phyloP scores from a whole-genome alignment of 1,140 invertebrate genomes.

The Pomacea maculata region DNA sequence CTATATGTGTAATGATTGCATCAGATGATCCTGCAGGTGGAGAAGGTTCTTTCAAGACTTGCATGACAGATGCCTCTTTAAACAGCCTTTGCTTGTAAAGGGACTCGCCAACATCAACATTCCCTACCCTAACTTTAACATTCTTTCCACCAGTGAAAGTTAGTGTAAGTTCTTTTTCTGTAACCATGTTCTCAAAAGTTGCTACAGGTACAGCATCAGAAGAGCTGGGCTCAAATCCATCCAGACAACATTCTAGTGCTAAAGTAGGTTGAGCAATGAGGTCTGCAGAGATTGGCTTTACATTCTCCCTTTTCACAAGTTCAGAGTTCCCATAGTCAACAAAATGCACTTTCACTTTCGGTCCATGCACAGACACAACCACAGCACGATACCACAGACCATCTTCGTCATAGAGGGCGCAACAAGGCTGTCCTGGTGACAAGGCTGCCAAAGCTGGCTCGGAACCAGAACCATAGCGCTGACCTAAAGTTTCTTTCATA shows the following conservation, averaged over 20 bases:
- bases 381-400: constrained; percentile 82
- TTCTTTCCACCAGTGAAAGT: constrained; percentile 18
- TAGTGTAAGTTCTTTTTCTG: constrained; percentile 29
- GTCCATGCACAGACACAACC: constrained; percentile 69
- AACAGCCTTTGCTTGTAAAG: constrained; percentile 38
- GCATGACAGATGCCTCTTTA: not conserved
- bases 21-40: constrained; percentile 20
- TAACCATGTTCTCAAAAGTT: constrained; percentile 20
- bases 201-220: constrained; percentile 26
- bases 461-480: constrained; percentile 16
- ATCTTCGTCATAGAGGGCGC: constrained; percentile 78
- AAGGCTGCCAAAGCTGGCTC: constrained; percentile 10
- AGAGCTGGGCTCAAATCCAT: constrained; percentile 22
- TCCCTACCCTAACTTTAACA: constrained; percentile 25
- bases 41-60: constrained; percentile 13
- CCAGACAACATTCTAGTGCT: constrained; percentile 41
- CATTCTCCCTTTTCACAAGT: constrained; percentile 16
- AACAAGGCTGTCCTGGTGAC: constrained; percentile 48
- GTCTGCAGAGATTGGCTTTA: constrained; percentile 25
- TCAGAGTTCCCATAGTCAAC: constrained; percentile 74
- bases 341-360: constrained; percentile 78
- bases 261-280: constrained; percentile 32
- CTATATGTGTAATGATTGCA: constrained; percentile 32
- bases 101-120: constrained; percentile 34
- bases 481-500: constrained; percentile 60